Evolutionary conservation across 2,113 vertebrate genomes (phyloP).

Genomic region (Hypomesus transpacificus): DNA sequence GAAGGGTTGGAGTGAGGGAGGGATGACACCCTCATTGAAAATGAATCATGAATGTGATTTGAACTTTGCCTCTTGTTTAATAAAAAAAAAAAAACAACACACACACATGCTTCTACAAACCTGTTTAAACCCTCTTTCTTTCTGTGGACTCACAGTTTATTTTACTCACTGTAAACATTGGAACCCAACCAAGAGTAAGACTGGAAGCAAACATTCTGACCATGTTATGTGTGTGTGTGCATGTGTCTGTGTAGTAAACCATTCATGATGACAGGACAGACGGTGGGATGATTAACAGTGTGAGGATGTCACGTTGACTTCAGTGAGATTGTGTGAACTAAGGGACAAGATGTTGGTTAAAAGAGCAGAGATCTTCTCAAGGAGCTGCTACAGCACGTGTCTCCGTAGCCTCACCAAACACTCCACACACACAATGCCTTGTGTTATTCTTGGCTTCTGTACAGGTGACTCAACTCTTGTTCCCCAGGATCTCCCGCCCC

Average conservation of each 20-base stretch:
- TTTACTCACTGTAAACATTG: neutral
- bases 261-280: conserved; percentile 33
- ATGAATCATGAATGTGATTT: neutral
- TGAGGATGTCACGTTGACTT: neutral
- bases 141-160: conserved; percentile 1
- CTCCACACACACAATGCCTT: no score
- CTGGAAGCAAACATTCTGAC: neutral
- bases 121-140: neutral
- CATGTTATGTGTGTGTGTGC: neutral
- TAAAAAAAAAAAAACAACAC: neutral
- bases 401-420: no score
- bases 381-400: no score
- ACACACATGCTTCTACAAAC: neutral
- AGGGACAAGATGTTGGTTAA: neutral
- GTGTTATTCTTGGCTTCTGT: no score
- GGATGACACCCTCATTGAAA: neutral
- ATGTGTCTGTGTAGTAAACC: conserved; percentile 35
- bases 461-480: no score
- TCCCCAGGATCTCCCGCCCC: no score
- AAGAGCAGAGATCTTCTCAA: no score
- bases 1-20: conserved; percentile 23
- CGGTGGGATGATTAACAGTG: conserved; percentile 41
- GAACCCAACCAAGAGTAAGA: no score
- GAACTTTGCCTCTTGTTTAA: conserved; percentile 1
- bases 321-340: neutral